Percentiles rank a stretch among this genome's conserved stretches.
Evolutionary conservation across 1,140 invertebrate species (phyloP).

Genomic region (Batillaria attramentaria): DNA sequence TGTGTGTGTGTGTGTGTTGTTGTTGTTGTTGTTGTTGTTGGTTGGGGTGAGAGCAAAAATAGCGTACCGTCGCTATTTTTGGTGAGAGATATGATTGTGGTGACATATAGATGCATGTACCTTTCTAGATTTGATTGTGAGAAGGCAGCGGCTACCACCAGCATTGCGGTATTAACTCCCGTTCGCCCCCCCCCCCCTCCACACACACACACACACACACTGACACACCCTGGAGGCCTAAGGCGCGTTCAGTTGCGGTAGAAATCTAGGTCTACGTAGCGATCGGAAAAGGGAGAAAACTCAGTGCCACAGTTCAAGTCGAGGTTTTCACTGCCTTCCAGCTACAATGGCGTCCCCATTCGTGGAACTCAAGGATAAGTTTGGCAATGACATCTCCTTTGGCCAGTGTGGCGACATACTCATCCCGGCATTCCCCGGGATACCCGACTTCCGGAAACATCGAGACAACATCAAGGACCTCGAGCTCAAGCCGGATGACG

Average conservation of each 20-base stretch:
- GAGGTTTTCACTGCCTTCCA: neutral
- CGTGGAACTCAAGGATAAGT: neutral
- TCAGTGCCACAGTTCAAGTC: neutral
- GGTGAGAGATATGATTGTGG: neutral
- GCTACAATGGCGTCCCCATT: neutral
- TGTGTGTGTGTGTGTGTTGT: slow-evolving; percentile 1
- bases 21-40: neutral
- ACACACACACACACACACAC: too few species aligned
- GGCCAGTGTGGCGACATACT: neutral
- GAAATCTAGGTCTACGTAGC: neutral
- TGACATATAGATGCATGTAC: neutral
- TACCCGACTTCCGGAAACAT: slow-evolving; percentile 26
- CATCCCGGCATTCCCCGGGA: neutral
- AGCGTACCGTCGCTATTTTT: neutral
- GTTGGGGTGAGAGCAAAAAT: neutral
- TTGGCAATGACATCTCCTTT: neutral
- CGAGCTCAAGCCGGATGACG: slow-evolving; percentile 32
- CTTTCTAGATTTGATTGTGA: neutral
- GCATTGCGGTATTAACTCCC: too few species aligned
- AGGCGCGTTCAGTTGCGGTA: too few species aligned
- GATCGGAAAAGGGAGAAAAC: neutral
- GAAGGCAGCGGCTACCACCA: too few species aligned
- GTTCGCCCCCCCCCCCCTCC: too few species aligned
- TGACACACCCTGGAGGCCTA: too few species aligned
- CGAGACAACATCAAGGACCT: slow-evolving; percentile 21